Evolutionary conservation across 1,140 invertebrate genomes (phyloP).

Genomic region (Drosophila sturtevanti): DNA sequence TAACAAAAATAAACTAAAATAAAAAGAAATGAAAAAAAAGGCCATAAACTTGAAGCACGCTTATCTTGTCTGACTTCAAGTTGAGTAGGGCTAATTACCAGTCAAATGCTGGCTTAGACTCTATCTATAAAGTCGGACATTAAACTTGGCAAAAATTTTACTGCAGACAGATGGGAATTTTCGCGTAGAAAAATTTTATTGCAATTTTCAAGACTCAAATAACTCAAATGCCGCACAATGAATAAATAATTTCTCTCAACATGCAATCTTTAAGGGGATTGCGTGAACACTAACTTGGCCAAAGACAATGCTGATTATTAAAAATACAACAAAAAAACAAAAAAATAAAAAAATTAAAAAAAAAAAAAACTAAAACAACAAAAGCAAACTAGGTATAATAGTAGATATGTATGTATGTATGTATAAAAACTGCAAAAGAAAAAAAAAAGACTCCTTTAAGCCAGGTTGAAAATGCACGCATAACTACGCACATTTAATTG

Average conservation of each 20-base stretch:
- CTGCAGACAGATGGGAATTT: constrained; percentile 62
- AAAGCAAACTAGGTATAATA: not conserved
- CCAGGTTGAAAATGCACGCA: not conserved
- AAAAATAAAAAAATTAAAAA: constrained; percentile 34
- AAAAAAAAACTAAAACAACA: not conserved
- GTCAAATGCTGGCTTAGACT: constrained; percentile 38
- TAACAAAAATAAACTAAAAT: not conserved
- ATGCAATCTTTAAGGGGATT: constrained; percentile 66
- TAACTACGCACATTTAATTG: constrained; percentile 6
- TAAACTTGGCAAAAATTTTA: constrained; percentile 52
- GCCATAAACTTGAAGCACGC: constrained; percentile 35
- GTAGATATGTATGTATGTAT: not conserved
- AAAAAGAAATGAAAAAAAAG: not conserved
- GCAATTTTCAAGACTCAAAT: constrained; percentile 72
- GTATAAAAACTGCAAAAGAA: not conserved
- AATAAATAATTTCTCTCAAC: constrained; percentile 65
- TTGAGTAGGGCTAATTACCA: constrained; percentile 46
- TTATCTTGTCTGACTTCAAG: not conserved
- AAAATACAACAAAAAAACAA: not conserved
- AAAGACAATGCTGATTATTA: constrained; percentile 13
- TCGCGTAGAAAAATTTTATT: constrained; percentile 49
- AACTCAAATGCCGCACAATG: constrained; percentile 66
- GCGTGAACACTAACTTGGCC: constrained; percentile 58
- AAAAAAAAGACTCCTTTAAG: not conserved
- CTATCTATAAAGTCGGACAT: constrained; percentile 56